Evolutionary conservation across 2,888 invertebrate species (phyloP), one percentile per base, ranked within the genome.

Genomic region (Drosophila barbarae): DNA sequence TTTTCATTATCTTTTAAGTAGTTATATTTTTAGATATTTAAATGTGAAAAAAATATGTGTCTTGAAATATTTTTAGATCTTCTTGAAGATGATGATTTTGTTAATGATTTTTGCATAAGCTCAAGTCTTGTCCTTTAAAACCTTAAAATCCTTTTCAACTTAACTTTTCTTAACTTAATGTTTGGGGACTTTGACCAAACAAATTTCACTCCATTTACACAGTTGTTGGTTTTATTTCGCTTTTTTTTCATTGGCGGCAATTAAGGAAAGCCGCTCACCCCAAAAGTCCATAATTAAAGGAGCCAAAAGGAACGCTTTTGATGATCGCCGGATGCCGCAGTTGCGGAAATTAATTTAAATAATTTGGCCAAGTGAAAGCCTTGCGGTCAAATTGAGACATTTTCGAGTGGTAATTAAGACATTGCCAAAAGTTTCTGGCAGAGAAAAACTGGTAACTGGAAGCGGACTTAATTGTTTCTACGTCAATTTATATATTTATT

Each of bases 301-400:
- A 34, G 39, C 5, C 30, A 49, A 3, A 61, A 60, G 65, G 46
- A 38, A 34, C 52, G 34, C 56, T 52, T 76, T 73, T 77, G 76
- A 77, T 61, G 67, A 69, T 71, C 60, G 58, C 64, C 51, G 59
- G 56, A 47, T 46, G 52, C 53, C 61, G 56, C 34, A 23, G 12
- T 47, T 61, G 50, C 59, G 59, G 81, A 77, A 80, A 77, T 80
- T 83, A 80, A 80, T 80, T 78, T 77, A 75, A 80, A 77, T 78
- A 80, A 80, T 80, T 77, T 73, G 51, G 54, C 77, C 61, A 73
- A 72, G 75, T 74, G 79, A 82, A 76, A 83, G 75, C 63, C 73
- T 65, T 18, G 44, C 51, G 34, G 73, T 69, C 61, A 15, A 80
- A 78, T 78, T 77, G 59, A 78, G 78, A 83, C 81, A 80, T 78